Conservation (phyloP, 2,888 invertebrate genomes). For the Germaria angustata region DNA sequence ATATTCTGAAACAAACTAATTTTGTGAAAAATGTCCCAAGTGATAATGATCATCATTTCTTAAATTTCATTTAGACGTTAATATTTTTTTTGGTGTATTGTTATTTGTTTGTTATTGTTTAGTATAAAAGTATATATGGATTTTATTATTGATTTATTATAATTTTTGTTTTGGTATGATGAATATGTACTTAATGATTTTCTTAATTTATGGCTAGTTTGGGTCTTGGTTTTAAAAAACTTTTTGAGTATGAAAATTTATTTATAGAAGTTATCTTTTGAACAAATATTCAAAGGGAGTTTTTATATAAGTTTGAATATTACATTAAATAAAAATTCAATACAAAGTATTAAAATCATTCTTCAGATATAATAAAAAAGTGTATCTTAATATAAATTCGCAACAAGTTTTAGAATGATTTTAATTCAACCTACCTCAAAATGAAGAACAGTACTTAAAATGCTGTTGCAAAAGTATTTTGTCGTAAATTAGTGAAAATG, state of each 20-base stretch:
- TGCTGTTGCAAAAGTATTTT: not conserved
- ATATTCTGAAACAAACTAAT: not conserved
- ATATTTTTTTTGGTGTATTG: not conserved
- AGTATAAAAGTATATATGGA: conserved; percentile 7
- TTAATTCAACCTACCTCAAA: not conserved
- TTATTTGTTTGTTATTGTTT: not conserved
- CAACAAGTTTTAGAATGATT: not conserved
- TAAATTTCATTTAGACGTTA: not conserved
- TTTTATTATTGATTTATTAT: conserved; percentile 12
- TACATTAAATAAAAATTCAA: too few species aligned
- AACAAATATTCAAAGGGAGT: conserved; percentile 42
- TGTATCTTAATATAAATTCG: too few species aligned
- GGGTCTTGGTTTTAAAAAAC: conserved; percentile 10
- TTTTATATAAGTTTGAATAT: too few species aligned
- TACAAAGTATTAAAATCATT: too few species aligned
- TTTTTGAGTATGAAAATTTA: conserved; percentile 30
- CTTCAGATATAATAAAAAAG: too few species aligned
- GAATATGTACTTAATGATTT: conserved; percentile 45
- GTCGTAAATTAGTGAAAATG: not conserved
- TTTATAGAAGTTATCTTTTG: conserved; percentile 53
- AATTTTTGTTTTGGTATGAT: conserved; percentile 38
- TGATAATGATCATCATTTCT: not conserved
- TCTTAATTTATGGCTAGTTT: conserved; percentile 44
- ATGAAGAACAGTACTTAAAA: not conserved
- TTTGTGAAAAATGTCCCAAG: not conserved